phyloP scores from a whole-genome alignment of 2,113 vertebrate genomes.

The Callipepla californica region DNA sequence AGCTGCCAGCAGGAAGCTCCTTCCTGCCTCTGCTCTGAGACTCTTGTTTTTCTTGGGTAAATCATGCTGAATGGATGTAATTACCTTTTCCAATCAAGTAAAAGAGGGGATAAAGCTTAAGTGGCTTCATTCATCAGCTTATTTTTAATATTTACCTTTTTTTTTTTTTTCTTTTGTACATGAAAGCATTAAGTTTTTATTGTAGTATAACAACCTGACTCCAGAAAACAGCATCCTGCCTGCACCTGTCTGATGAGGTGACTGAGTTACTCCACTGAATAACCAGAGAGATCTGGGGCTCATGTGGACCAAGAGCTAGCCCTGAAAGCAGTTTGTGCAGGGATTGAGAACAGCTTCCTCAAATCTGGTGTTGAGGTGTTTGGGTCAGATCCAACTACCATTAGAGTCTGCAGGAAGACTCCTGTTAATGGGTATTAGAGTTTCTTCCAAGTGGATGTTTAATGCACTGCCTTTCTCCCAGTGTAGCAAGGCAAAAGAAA shows the following conservation, averaged over 20 bases:
- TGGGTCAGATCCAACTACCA: not conserved
- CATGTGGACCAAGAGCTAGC: not conserved
- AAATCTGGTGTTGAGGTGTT: no score
- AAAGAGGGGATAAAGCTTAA: constrained; percentile 22
- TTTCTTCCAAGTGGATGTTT: not conserved
- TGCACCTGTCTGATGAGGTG: not conserved
- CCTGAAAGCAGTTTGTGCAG: not conserved
- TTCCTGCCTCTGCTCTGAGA: not conserved
- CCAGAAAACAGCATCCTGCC: not conserved
- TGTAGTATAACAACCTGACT: not conserved
- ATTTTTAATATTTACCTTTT: not conserved
- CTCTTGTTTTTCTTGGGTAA: not conserved
- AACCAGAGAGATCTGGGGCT: not conserved
- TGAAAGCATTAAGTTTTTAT: not conserved
- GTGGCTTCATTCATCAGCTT: not conserved
- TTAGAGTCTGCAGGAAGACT: not conserved
- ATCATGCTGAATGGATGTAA: not conserved
- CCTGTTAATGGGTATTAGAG: not conserved
- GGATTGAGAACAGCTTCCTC: not conserved
- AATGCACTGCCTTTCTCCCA: not conserved
- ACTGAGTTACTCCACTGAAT: not conserved
- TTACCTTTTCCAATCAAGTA: constrained; percentile 37
- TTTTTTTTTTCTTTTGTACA: not conserved
- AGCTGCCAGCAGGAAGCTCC: constrained; percentile 30
- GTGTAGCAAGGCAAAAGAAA: not conserved